Evolutionary conservation across 2,797 vertebrate species (phyloP), one percentile per base, ranked within the genome.

Genomic region (Sciurus carolinensis): DNA sequence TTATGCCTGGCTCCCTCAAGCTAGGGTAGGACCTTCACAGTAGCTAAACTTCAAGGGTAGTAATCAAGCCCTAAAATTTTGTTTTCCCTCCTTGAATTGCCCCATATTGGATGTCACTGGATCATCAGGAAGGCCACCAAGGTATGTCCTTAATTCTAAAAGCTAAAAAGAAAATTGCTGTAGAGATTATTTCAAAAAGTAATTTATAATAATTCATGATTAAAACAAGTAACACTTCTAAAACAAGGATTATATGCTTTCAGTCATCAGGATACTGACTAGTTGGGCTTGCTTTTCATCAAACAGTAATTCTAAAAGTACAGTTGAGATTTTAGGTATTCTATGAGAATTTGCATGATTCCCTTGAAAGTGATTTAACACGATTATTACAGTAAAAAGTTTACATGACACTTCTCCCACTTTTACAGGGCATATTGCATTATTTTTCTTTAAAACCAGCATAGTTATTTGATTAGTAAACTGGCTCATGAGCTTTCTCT

Each of bases 171-270:
- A 30, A 94, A 95, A 94, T 85, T 86, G 24, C 80, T 95, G 73
- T 81, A 17, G 42, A 80, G 42, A 89, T 91, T 95, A 83, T 87
- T 67, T 66, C 15, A 87, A 3, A 88, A 75, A 79, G 28, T 83
- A 94, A 93, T 59, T 94, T 89, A 76, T 57, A 91, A 91, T 88
- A 91, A 87, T 84, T 89, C 15, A 77, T 91, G 87, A 97, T 94
- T 92, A 82, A 87, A 87, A 79, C 64, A 91, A 90, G 86, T 89
- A 52, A 50, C 30, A 50, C 64, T 54, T 91, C 66, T 95, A 62
- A 90, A 36, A 94, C 91, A 28, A 62, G 10, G 15, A 57, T 69
- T 92, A 24, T 81, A 50, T 77, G 4, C 13, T 93, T 97, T 91
- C 67, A 94, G 80, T n/a, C 85, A 33, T 92, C 52, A 80, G n/a